Evolutionary conservation across 2,888 invertebrate species (phyloP).

Genomic region (Drosophila melanosoma): DNA sequence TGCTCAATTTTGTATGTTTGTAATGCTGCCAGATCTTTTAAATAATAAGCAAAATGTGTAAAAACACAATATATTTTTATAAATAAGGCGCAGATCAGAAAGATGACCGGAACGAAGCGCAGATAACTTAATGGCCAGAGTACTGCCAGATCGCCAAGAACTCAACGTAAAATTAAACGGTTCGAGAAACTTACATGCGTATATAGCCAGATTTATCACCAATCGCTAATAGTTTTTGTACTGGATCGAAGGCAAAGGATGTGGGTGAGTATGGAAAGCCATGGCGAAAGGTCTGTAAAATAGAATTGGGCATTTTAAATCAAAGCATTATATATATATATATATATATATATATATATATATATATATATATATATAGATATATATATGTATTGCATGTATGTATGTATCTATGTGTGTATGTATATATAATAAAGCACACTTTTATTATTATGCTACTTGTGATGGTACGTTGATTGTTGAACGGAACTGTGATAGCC

Average conservation of each 20-base stretch:
- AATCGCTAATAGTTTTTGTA: slow-evolving; percentile 98
- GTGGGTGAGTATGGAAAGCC: slow-evolving; percentile 99
- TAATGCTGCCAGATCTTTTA: not conserved
- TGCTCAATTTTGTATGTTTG: not conserved
- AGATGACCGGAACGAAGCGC: too few species aligned
- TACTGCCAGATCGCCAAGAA: slow-evolving; percentile 4
- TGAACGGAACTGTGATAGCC: slow-evolving; percentile 85
- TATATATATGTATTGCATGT: not conserved
- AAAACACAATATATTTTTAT: too few species aligned
- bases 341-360: too few species aligned
- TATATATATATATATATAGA: not conserved
- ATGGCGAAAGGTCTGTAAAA: slow-evolving; percentile 95
- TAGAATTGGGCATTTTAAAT: not conserved
- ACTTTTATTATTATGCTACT: not conserved
- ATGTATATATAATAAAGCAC: not conserved
- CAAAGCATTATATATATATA: not conserved
- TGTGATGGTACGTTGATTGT: slow-evolving; percentile 30
- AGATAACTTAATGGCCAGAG: not conserved
- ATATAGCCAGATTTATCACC: slow-evolving; percentile 98
- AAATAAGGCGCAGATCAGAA: too few species aligned
- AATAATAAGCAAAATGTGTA: not conserved
- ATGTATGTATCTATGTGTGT: not conserved
- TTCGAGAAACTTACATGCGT: slow-evolving; percentile 91
- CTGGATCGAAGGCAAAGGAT: slow-evolving; percentile 98
- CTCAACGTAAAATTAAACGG: not conserved